Evolutionary conservation across 2,888 invertebrate genomes (phyloP).

Genomic region (Dryocosmus kuriphilus): DNA sequence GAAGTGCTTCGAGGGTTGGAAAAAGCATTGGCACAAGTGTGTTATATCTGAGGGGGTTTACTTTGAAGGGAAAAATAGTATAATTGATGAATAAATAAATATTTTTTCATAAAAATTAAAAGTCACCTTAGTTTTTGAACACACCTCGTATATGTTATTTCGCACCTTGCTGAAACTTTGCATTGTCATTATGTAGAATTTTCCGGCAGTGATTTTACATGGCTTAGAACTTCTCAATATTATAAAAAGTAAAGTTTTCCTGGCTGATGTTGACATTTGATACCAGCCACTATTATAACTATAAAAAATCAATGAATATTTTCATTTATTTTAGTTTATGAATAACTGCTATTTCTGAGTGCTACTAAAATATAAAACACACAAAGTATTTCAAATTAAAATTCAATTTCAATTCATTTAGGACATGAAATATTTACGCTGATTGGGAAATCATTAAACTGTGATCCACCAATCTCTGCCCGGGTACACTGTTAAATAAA

Average conservation of each 20-base stretch:
- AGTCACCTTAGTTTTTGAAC: no score
- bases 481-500: constrained; percentile 13
- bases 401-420: no score
- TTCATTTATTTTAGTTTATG: no score
- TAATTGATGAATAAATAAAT: no score
- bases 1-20: no score
- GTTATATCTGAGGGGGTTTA: no score
- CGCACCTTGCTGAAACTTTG: constrained; percentile 49
- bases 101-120: no score
- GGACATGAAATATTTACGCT: neutral
- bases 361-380: no score
- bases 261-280: neutral
- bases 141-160: no score
- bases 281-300: constrained; percentile 13
- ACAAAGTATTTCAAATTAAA: no score
- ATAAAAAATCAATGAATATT: neutral
- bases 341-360: neutral
- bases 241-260: constrained; percentile 43
- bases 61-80: no score
- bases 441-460: constrained; percentile 3
- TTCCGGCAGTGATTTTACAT: constrained; percentile 48
- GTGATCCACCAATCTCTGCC: constrained; percentile 31
- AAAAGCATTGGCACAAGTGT: no score
- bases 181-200: constrained; percentile 49
- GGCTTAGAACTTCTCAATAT: constrained; percentile 47